Evolutionary conservation across 2,797 vertebrate genomes (phyloP).

Genomic region (Mareca penelope): DNA sequence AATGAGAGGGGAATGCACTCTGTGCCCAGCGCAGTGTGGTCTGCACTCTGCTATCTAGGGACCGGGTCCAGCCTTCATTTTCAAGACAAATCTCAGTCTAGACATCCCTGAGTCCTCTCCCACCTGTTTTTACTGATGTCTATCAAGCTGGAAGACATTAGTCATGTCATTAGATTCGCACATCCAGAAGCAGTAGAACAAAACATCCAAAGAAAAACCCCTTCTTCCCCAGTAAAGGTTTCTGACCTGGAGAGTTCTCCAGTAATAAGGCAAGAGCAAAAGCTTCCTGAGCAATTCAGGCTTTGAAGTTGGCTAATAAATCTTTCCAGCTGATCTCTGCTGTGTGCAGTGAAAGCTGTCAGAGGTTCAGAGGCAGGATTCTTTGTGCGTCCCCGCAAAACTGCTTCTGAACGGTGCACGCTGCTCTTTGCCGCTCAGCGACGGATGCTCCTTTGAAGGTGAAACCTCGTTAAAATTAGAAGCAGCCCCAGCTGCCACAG

Average conservation of each 20-base stretch:
- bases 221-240: neutral
- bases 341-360: neutral
- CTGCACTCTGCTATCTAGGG: neutral
- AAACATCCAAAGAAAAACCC: neutral
- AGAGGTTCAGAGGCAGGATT: neutral
- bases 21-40: accelerated
- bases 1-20: neutral
- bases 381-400: neutral
- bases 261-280: neutral
- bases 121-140: neutral
- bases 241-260: slow-evolving; percentile 1
- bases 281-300: neutral
- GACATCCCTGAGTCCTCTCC: neutral
- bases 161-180: neutral
- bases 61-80: neutral
- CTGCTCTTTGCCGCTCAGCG: neutral
- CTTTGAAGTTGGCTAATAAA: slow-evolving; percentile 20
- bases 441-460: neutral
- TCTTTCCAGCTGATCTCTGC: neutral
- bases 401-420: accelerated
- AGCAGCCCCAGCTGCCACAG: neutral
- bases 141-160: neutral
- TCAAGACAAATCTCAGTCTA: neutral
- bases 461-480: neutral
- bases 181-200: neutral